These are phyloP conservation scores for Mobula hypostoma DNA, from an alignment of 2,113 vertebrate species.

Conservation along the genomic window DNA sequence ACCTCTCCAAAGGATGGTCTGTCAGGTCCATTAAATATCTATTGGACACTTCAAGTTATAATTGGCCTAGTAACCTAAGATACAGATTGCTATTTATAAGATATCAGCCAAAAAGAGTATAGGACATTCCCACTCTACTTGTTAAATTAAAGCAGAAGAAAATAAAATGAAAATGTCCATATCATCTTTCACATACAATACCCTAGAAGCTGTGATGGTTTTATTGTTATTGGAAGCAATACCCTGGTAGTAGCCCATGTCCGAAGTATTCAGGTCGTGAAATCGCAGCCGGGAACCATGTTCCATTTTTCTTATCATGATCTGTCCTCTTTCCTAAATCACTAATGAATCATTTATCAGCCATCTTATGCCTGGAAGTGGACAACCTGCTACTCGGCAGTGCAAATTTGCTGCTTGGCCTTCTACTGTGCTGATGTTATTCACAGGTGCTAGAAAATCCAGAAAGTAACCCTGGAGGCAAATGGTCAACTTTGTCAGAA, in stretches of 20 bases:
- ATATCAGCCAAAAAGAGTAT: no score
- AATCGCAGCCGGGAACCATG: conserved; percentile 84
- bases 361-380: conserved; percentile 77
- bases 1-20: no score
- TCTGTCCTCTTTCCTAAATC: conserved; percentile 78
- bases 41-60: no score
- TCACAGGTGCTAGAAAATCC: conserved; percentile 83
- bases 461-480: conserved; percentile 70
- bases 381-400: conserved; percentile 83
- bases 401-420: conserved; percentile 86
- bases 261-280: conserved; percentile 85
- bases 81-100: no score
- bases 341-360: conserved; percentile 88
- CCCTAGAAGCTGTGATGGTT: conserved; percentile 80
- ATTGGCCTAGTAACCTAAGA: no score
- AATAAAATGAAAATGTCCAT: conserved; percentile 42
- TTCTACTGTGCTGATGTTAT: conserved; percentile 88
- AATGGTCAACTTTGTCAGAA: conserved; percentile 41
- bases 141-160: no score
- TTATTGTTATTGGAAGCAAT: conserved; percentile 79
- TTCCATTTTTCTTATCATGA: conserved; percentile 84
- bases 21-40: no score
- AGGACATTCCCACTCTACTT: no score
- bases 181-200: conserved; percentile 85
- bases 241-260: conserved; percentile 92